These are phyloP conservation scores for Lanistes nyassanus DNA, from an alignment of 1,140 invertebrate genomes.

Conservation along the genomic window DNA sequence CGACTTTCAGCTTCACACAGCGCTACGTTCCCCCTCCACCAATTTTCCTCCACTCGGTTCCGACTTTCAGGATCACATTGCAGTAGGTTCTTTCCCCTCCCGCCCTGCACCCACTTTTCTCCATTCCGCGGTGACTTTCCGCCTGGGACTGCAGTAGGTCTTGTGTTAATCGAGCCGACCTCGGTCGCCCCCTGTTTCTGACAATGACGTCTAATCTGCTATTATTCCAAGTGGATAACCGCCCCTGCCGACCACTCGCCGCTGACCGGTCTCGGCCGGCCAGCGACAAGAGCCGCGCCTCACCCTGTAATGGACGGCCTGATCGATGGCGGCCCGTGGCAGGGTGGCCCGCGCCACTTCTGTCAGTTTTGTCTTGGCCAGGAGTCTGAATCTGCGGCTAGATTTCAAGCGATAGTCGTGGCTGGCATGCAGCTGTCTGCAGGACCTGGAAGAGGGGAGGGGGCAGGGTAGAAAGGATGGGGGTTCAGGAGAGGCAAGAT, in stretches of 20 bases:
- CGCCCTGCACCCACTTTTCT: too few relatives aligned
- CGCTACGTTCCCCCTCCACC: too few relatives aligned
- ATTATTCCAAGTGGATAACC: conserved; percentile 34
- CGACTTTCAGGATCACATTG: too few relatives aligned
- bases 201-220: conserved; percentile 32
- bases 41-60: too few relatives aligned
- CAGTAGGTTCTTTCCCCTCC: too few relatives aligned
- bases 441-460: neutral
- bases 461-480: too few relatives aligned
- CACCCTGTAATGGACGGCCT: conserved; percentile 5
- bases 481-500: too few relatives aligned
- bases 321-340: conserved; percentile 1
- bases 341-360: neutral
- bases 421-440: neutral
- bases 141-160: neutral
- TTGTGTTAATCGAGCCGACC: neutral
- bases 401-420: neutral
- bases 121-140: too few relatives aligned
- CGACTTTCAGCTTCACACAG: too few relatives aligned
- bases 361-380: neutral
- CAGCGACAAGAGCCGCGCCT: neutral
- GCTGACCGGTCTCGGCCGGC: neutral
- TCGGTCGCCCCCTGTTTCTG: conserved; percentile 2
- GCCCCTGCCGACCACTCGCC: conserved; percentile 16
- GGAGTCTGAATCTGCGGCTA: neutral